Conservation (phyloP, 2,888 invertebrate genomes). For the Lasioglossum oenotherae region DNA sequence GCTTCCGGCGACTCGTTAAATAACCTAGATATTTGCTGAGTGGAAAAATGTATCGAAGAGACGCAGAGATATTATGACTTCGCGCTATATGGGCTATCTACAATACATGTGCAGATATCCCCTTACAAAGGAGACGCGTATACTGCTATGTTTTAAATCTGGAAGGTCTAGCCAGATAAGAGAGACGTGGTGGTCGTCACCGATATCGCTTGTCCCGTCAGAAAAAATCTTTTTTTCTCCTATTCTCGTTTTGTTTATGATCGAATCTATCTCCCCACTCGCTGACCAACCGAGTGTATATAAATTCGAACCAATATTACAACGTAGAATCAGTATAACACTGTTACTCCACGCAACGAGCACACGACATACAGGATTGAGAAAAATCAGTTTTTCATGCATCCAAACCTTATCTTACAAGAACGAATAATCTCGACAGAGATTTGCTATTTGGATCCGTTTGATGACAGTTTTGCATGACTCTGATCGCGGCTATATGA, state of each 20-base stretch:
- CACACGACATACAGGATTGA: not conserved
- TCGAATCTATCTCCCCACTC: constrained; percentile 33
- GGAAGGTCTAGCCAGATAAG: constrained; percentile 52
- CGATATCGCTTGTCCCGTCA: constrained; percentile 50
- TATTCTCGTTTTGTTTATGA: constrained; percentile 9
- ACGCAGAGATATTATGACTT: not conserved
- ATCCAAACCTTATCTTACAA: not conserved
- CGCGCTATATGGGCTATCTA: not conserved
- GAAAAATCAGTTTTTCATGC: not conserved
- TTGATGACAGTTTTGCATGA: constrained; percentile 71
- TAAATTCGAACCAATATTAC: constrained; percentile 61
- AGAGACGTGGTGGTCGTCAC: constrained; percentile 62
- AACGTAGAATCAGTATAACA: constrained; percentile 41
- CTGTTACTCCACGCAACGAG: constrained; percentile 3
- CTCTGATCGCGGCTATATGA: constrained; percentile 69
- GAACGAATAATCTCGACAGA: not conserved
- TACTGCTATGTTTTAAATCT: constrained; percentile 21
- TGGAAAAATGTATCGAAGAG: not conserved
- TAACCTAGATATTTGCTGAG: not conserved
- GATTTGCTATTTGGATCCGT: not conserved
- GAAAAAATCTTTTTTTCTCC: constrained; percentile 17
- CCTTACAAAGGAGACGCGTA: not conserved
- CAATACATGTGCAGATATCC: not conserved
- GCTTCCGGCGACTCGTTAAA: not conserved
- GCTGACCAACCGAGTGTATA: constrained; percentile 63